A percentile compares a stretch with the other conserved stretches of the same genome.
phyloP scores from a whole-genome alignment of 2,888 invertebrate species.

The Acleris cristana region DNA sequence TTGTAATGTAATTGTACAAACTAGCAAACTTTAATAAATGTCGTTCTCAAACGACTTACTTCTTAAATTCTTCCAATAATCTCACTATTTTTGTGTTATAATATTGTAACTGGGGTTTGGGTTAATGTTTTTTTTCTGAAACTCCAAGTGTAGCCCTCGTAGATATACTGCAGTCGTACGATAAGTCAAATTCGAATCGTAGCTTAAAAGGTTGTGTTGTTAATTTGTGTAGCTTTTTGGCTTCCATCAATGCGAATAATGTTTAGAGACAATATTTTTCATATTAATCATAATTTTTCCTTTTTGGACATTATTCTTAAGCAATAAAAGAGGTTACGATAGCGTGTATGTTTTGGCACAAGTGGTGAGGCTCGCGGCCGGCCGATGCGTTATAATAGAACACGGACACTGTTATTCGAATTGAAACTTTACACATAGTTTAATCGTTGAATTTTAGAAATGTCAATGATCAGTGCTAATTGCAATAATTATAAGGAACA shows the following conservation, averaged over 20 bases:
- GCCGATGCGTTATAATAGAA: neutral
- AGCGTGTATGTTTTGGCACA: neutral
- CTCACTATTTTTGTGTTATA: too few relatives aligned
- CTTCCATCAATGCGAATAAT: conserved; percentile 13
- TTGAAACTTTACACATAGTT: conserved; percentile 19
- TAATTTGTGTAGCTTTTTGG: conserved; percentile 9
- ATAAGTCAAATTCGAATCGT: conserved; percentile 6
- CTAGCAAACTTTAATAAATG: too few relatives aligned
- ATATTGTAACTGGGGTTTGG: too few relatives aligned
- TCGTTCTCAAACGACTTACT: too few relatives aligned
- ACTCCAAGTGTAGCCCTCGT: too few relatives aligned
- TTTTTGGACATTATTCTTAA: neutral
- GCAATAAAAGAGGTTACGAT: neutral
- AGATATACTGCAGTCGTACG: neutral
- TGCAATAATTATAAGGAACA: conserved; percentile 43
- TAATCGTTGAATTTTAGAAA: conserved; percentile 33
- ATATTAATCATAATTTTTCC: neutral
- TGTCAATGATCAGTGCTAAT: conserved; percentile 44
- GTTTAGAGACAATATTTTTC: conserved; percentile 7
- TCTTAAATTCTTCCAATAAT: too few relatives aligned
- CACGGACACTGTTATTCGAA: conserved; percentile 4
- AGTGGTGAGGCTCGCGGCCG: neutral
- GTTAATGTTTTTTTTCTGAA: too few relatives aligned
- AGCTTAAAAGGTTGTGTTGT: conserved; percentile 17
- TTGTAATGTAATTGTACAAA: too few relatives aligned